These are phyloP conservation scores for Syndactyla subalaris DNA, from an alignment of 2,797 vertebrate genomes.

Conservation along the genomic window DNA sequence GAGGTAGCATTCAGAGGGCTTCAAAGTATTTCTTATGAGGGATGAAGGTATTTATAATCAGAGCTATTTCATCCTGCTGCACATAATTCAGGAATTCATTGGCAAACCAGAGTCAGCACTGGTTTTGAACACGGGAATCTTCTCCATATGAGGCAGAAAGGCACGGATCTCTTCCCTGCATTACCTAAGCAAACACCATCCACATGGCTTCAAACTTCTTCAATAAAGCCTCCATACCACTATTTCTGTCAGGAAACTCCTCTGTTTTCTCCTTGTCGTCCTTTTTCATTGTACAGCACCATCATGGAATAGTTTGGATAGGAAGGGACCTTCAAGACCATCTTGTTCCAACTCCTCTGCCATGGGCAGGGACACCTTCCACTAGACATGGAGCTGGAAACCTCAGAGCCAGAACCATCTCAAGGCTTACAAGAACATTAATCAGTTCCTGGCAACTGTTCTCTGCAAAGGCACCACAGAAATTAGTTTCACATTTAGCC, in stretches of 20 bases:
- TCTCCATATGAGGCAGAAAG: not conserved
- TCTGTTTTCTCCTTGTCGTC: not conserved
- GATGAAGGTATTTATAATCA: not conserved
- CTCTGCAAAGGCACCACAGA: not conserved
- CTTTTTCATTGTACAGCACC: not conserved
- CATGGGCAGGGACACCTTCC: not conserved
- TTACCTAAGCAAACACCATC: not conserved
- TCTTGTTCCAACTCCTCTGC: not conserved
- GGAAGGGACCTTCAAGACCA: not conserved
- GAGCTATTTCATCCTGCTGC: not conserved
- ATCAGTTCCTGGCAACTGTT: not conserved
- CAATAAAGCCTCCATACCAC: not conserved
- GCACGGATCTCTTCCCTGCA: fast-evolving
- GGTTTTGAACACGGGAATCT: not conserved
- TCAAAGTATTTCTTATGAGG: not conserved
- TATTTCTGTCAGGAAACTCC: not conserved
- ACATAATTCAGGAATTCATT: not conserved
- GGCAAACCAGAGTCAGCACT: not conserved
- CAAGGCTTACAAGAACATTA: not conserved
- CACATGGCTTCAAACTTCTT: not conserved
- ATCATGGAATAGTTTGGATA: not conserved
- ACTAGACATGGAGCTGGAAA: not conserved
- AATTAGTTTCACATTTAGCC: not conserved
- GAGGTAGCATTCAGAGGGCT: not conserved
- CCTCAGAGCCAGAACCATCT: not conserved